Evolutionary conservation across 1,140 invertebrate genomes (phyloP).

Genomic region (Macrostomum lignano): DNA sequence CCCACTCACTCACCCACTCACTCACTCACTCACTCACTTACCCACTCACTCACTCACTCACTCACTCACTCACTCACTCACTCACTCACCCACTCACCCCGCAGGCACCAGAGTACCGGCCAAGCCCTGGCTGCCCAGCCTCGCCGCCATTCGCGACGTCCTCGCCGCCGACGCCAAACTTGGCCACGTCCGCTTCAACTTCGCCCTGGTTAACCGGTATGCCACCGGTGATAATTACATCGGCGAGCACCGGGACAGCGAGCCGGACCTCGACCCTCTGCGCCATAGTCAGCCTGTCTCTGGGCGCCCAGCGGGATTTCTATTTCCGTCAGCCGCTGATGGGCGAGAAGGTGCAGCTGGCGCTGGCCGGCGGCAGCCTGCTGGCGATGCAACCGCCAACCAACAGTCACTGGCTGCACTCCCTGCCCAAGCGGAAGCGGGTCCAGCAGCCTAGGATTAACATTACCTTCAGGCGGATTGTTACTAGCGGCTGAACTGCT

Average conservation of each 20-base stretch:
- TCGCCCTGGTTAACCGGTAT: conserved; percentile 44
- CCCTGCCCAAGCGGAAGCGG: conserved; percentile 35
- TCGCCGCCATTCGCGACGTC: conserved; percentile 31
- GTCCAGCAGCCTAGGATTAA: conserved; percentile 34
- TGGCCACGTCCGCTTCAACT: conserved; percentile 39
- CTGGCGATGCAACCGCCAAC: conserved; percentile 43
- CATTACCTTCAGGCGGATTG: too few species aligned
- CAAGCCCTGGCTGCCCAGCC: conserved; percentile 33
- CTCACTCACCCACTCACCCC: too few species aligned
- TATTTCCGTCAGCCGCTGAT: conserved; percentile 35
- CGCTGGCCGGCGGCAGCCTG: too few species aligned
- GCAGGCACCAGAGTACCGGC: conserved; percentile 35
- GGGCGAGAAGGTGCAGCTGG: conserved; percentile 16
- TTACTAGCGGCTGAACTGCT: too few species aligned
- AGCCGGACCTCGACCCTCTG: conserved; percentile 35
- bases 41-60: too few species aligned
- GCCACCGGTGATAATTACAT: conserved; percentile 40
- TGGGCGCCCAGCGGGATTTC: conserved; percentile 38
- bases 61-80: too few species aligned
- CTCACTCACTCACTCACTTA: too few species aligned
- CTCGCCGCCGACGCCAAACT: conserved; percentile 31
- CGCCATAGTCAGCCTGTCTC: conserved; percentile 39
- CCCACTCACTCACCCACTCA: too few species aligned
- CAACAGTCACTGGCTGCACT: conserved; percentile 42
- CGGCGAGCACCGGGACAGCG: conserved; percentile 42